Base-by-base conservation (phyloP, 1,140 invertebrate genomes). In the Drosophila neocordata region DNA sequence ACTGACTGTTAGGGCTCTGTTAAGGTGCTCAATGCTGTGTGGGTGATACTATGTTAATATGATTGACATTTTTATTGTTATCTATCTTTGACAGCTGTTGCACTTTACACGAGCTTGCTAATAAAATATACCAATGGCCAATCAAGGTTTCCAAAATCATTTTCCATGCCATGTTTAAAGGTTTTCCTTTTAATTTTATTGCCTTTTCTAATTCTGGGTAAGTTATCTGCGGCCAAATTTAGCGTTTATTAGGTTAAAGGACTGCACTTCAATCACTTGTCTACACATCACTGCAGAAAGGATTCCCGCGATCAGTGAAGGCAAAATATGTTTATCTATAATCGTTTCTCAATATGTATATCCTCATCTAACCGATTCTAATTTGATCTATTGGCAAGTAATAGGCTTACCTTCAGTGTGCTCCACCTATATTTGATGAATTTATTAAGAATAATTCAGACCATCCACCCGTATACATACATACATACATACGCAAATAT, bases 391-490 rank as follows among this genome's bases (percentile, higher is more conserved):
- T 31, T 41, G 22, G 11, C 52, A 55, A 41, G 38, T 56, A 41
- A 22, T 41, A 13, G 15, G 4, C 18, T 48, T 20, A 20, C 5
- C 9, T 48, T 48, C 2, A 4, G 41, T 18, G 41, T 44, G 12
- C 13, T 44, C 15, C 41, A 13, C 13, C 41, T 15, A 8, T 4
- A 44, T 44, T 52, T 13, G 11, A 48, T 51, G 24, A 38, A 48
- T 62, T 62, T 62, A 31, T 64, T 51, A 41, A 58, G n/a, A 63
- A 57, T 20, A 51, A 77, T 67, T 65, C 22, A 55, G 51, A 34
- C 13, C 59, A 73, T 53, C 27, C 24, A 62, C 38, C 24, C 52
- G 51, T n/a, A 15, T 44, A n/a, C n/a, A n/a, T n/a, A n/a, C n/a
- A n/a, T n/a, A n/a, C n/a, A n/a, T n/a, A n/a, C n/a, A n/a, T n/a